Percentiles rank a stretch among this genome's conserved stretches.
Conservation (phyloP, 2,797 vertebrate genomes). For the Cossypha caffra region DNA sequence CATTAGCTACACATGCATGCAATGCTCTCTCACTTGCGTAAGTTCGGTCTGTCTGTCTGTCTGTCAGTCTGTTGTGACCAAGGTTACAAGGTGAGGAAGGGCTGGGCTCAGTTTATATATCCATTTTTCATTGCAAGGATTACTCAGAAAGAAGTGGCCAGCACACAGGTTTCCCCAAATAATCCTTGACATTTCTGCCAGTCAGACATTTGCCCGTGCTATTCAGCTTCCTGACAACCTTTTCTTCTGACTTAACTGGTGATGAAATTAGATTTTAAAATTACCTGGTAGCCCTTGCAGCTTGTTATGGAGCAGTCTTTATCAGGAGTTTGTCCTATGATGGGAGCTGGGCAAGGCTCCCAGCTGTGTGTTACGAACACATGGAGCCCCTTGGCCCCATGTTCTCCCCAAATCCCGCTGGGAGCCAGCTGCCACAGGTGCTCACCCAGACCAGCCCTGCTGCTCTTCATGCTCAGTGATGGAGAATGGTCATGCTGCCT, state of each 20-base stretch:
- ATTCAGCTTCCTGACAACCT: neutral
- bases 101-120: neutral
- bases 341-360: neutral
- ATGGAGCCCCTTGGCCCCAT: neutral
- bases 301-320: neutral
- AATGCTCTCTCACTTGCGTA: neutral
- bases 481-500: neutral
- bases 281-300: neutral
- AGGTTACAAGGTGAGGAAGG: neutral
- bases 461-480: neutral
- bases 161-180: neutral
- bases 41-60: neutral
- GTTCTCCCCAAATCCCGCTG: neutral
- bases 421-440: rapidly evolving
- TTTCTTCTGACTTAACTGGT: neutral
- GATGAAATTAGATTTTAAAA: constrained; percentile 5
- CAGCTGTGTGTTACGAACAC: rapidly evolving
- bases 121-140: neutral
- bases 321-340: neutral
- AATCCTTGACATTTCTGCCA: constrained; percentile 32
- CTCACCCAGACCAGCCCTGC: rapidly evolving
- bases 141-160: neutral
- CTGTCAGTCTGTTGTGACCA: neutral
- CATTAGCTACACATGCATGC: neutral
- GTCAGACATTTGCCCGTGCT: neutral